Evolutionary conservation across 1,140 invertebrate species (phyloP), one percentile per base, ranked within the genome.

Genomic region (Psix sp.): DNA sequence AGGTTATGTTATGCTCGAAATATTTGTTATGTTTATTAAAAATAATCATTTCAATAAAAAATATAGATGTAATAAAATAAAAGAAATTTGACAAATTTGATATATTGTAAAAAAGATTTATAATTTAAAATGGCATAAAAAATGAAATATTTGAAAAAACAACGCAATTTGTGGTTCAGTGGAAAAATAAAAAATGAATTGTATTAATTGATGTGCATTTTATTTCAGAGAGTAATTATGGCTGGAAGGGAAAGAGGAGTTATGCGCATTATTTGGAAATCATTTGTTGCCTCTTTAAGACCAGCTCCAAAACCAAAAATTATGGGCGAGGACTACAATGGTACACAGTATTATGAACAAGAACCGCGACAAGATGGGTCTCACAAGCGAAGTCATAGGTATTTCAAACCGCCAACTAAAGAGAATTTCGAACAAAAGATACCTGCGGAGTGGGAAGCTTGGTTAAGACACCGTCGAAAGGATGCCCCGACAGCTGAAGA

Each of bases 391-490:
- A 75, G 90, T 0, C 88, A 88, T 0, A 83, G 94, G 48, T 95
- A 91, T 90, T 95, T 94, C 86, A 89, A 89, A 54, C 92, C 94
- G 0, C 78, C 85, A 0, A 86, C 88, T 13, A 90, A 91, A 31
- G 86, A 90, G 0, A 65, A 89, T 76, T 92, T 93, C 76, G 88
- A 92, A 36, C 89, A 92, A 77, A 92, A 94, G 75, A 80, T 94
- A 35, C 93, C 94, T 3, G 89, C 93, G 2, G 94, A 95, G 84
- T 96, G 94, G 94, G 93, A 94, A 83, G 86, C 94, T 9, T 96
- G 94, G 94, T 84, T 96, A 15, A 87, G 94, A 83, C 87, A 90
- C 65, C 87, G 93, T 78, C 89, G 93, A 67, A 82, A 81, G 1
- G 85, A 91, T 9, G 91, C 93, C 33, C 94, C 94, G 0, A 90